Conservation (phyloP, 2,888 invertebrate species). For the Heliconius hortense region DNA sequence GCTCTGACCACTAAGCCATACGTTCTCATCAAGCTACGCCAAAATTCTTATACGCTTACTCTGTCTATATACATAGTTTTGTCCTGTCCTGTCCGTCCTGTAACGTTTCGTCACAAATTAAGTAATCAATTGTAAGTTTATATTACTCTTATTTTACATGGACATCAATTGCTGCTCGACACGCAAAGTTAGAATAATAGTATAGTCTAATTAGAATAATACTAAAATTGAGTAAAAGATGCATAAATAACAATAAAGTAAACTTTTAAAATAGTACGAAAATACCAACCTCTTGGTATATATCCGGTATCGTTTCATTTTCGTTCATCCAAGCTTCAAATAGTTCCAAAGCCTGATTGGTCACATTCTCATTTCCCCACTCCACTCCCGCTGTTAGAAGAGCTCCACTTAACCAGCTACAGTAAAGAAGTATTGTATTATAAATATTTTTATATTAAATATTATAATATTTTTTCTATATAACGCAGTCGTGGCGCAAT, state of each 20-base stretch:
- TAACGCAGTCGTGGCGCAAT: background rate
- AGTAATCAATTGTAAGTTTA: too few relatives aligned
- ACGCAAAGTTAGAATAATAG: background rate
- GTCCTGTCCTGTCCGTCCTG: too few relatives aligned
- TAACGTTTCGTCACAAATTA: too few relatives aligned
- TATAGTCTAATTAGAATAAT: too few relatives aligned
- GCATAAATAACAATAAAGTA: background rate
- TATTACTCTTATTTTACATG: too few relatives aligned
- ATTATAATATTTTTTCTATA: too few relatives aligned
- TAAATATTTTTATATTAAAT: background rate
- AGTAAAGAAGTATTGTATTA: slow-evolving; percentile 37
- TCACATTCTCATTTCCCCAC: slow-evolving; percentile 86
- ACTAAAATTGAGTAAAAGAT: too few relatives aligned
- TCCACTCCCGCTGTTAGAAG: slow-evolving; percentile 88
- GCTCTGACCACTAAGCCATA: too few relatives aligned
- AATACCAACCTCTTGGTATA: slow-evolving; percentile 83
- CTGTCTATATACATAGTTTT: too few relatives aligned
- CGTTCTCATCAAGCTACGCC: too few relatives aligned
- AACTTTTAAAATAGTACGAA: background rate
- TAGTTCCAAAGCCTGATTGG: slow-evolving; percentile 85
- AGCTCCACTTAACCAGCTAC: slow-evolving; percentile 86
- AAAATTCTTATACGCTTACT: too few relatives aligned
- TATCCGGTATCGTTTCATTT: slow-evolving; percentile 86
- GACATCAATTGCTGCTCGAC: background rate
- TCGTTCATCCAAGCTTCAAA: slow-evolving; percentile 88